Conservation (phyloP, 2,797 vertebrate genomes). For the Sarcoramphus papa region DNA sequence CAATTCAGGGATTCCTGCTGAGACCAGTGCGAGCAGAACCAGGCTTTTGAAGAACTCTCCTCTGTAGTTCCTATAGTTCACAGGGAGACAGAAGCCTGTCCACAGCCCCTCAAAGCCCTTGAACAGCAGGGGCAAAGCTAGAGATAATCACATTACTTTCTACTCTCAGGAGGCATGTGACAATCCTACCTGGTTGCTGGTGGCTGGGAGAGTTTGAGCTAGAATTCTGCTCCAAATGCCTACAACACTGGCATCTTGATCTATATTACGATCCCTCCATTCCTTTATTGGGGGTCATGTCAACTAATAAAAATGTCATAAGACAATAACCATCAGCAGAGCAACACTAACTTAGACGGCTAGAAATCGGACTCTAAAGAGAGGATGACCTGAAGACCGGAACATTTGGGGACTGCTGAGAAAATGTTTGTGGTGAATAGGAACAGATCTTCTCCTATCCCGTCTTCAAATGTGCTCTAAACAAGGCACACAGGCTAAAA, state of each 20-base stretch:
- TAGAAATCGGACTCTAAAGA: not conserved
- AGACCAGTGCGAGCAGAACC: not conserved
- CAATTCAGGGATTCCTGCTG: not conserved
- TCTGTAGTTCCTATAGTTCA: not conserved
- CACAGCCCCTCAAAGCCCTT: not conserved
- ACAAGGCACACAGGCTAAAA: not conserved
- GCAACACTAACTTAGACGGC: not conserved
- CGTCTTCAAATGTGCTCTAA: not conserved
- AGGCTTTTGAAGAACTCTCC: not conserved
- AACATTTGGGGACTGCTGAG: not conserved
- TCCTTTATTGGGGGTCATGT: not conserved
- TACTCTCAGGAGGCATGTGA: not conserved
- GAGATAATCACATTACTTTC: not conserved
- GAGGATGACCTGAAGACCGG: not conserved
- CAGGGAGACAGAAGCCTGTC: not conserved
- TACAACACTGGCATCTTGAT: not conserved
- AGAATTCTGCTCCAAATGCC: not conserved
- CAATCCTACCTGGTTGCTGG: not conserved
- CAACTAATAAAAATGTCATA: not conserved
- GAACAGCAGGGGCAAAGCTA: not conserved
- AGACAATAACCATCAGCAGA: not conserved
- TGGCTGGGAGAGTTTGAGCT: not conserved
- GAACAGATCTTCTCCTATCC: not conserved
- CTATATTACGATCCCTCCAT: not conserved
- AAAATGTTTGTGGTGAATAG: not conserved